These are phyloP conservation scores for Paraescarpia echinospica DNA, from an alignment of 1,140 invertebrate genomes.

Conservation along the genomic window DNA sequence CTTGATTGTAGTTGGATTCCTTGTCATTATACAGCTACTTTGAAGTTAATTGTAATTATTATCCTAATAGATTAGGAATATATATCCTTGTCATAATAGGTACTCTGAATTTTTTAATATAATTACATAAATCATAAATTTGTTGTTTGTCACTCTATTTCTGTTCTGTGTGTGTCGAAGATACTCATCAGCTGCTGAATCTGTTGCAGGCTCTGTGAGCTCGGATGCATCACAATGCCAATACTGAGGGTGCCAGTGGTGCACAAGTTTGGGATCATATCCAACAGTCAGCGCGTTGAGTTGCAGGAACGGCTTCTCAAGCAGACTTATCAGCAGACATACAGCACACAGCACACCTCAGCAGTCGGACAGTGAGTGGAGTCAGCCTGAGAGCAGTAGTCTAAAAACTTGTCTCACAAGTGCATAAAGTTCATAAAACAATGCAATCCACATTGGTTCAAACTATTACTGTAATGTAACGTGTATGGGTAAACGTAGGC, in stretches of 20 bases:
- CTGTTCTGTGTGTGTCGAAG: not conserved
- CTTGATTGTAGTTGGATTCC: too few relatives aligned
- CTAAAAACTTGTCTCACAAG: not conserved
- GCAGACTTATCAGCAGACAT: slow-evolving; percentile 42
- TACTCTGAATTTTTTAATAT: not conserved
- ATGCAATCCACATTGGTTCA: too few relatives aligned
- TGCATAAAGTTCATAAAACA: too few relatives aligned
- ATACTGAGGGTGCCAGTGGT: slow-evolving; percentile 54
- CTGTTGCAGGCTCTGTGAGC: not conserved
- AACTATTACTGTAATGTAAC: too few relatives aligned
- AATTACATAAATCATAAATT: not conserved
- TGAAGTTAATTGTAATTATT: too few relatives aligned
- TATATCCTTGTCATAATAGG: not conserved
- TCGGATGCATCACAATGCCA: slow-evolving; percentile 46
- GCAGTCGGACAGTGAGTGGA: slow-evolving; percentile 15
- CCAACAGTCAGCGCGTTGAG: slow-evolving; percentile 53
- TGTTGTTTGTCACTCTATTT: not conserved
- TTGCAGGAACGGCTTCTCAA: slow-evolving; percentile 55
- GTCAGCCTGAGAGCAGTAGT: not conserved
- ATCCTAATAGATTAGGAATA: too few relatives aligned
- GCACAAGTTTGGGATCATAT: slow-evolving; percentile 60
- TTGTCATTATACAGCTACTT: too few relatives aligned
- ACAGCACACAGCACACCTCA: not conserved
- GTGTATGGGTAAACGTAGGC: too few relatives aligned
- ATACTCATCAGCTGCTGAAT: not conserved